Evolutionary conservation across 2,113 vertebrate genomes (phyloP), one percentile per base, ranked within the genome.

Genomic region (Macheiramphus alcinus): DNA sequence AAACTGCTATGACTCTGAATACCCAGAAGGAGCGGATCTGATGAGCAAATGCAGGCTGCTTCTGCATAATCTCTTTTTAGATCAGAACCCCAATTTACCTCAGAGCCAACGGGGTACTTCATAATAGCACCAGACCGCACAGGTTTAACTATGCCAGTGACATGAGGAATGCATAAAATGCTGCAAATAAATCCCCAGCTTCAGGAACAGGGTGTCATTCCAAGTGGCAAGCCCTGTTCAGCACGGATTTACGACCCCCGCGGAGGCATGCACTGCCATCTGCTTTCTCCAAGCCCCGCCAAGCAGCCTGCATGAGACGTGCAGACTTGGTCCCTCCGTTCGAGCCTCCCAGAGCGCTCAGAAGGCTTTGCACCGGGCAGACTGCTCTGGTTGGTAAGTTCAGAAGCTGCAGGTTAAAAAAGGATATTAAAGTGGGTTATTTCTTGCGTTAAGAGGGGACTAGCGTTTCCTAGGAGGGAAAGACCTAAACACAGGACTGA

Each of bases 11-110:
- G 58, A 52, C 55, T 94, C 79, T 23, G 79, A 92, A 74, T 16
- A 43, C 82, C 67, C 95, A 88, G 90, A 67, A 97, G 92, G 74
- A 96, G 80, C 19, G 4, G 58, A 74, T 61, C 79, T 86, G 85
- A 93, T 66, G 63, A 83, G 78, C 16, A 3, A 86, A 34, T 4
- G 34, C 73, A 74, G 75, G 67, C 92, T 93, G 91, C 89, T 93
- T 67, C 67, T 80, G 81, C 71, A 66, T 47, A 13, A 4, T 71
- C 90, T 88, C 79, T 6, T 88, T 90, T 71, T 36, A 66, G 59
- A 76, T 42, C 38, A 90, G 94, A 95, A 40, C 85, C 88, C 82
- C 86, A 52, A 3, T 80, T 88, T 92, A 88, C 71, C 82, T 55
- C 15, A 0, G n/a, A 93, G 61, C 85, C 90, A 93, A 70, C 4